phyloP scores from a whole-genome alignment of 2,113 vertebrate genomes.

The Tragelaphus strepsiceros region DNA sequence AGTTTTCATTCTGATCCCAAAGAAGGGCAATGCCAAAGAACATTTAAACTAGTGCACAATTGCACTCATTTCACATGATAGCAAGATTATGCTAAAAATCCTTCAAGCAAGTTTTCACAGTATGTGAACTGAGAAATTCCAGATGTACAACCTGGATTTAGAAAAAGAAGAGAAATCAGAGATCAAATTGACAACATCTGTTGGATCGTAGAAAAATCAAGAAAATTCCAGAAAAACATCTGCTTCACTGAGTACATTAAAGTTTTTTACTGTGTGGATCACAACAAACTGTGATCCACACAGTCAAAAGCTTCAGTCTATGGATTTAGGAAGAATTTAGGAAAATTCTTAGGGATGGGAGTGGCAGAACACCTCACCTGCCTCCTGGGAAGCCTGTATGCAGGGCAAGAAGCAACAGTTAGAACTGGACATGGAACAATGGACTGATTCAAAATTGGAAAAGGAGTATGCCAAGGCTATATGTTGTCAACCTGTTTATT shows the following conservation, averaged over 20 bases:
- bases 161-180: neutral
- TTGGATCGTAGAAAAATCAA: neutral
- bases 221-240: neutral
- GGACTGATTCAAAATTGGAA: neutral
- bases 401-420: neutral
- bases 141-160: neutral
- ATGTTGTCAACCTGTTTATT: neutral
- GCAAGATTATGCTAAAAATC: neutral
- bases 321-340: neutral
- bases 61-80: neutral
- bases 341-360: neutral
- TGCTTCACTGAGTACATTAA: neutral
- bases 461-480: neutral
- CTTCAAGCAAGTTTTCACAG: neutral
- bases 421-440: neutral
- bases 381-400: neutral
- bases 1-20: neutral
- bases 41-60: neutral
- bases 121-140: neutral
- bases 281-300: neutral
- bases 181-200: neutral
- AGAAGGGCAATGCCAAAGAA: neutral
- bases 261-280: neutral
- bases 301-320: neutral
- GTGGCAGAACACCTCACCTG: neutral